Evolutionary conservation across 2,797 vertebrate species (phyloP), one percentile per base, ranked within the genome.

Genomic region (Liparis tanakae): DNA sequence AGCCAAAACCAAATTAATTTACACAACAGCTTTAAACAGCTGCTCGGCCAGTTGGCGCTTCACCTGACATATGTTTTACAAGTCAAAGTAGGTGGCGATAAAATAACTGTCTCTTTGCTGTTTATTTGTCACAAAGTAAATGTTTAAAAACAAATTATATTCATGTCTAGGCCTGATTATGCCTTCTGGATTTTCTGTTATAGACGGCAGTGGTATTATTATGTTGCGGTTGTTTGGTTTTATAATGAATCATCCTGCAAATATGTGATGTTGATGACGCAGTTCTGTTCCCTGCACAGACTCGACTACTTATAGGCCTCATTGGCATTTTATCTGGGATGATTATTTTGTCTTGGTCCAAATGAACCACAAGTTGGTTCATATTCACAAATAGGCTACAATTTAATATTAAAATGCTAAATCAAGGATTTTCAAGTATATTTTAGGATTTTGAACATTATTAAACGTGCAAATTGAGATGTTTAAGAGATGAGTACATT

Each of bases 261-360:
- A 43, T 17, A 1, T 8, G 5, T 17, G 14, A 20, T 34, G 17
- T 7, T 70, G 1, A 70, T 54, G 10, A 8, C 22, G 12, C 20
- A 34, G 43, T 43, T 46, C 59, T 74, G 22, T 25, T 39, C 25
- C 68, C 34, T 22, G 10, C 33, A 36, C 22, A 63, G 39, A 54
- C 14, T 15, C 14, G 43, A 44, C 14, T 33, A 41, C 37, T 43
- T 15, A 39, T 9, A 44, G 20, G n/a, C 41, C 13, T 12, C 20
- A 50, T 17, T 20, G 44, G 18, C 25, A 37, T 10, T 7, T 48
- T 66, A 15, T 44, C 3, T 14, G 15, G 0, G 1, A 33, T 18
- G 14, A 66, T 34, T 14, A 60, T 75, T 59, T 63, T 39, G 25
- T 39, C 39, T 48, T 61, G n/a, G 34, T 33, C 53, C 33, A 33